phyloP scores from a whole-genome alignment of 53 echinoderm and acorn worm genomes.

The Crossaster papposus region DNA sequence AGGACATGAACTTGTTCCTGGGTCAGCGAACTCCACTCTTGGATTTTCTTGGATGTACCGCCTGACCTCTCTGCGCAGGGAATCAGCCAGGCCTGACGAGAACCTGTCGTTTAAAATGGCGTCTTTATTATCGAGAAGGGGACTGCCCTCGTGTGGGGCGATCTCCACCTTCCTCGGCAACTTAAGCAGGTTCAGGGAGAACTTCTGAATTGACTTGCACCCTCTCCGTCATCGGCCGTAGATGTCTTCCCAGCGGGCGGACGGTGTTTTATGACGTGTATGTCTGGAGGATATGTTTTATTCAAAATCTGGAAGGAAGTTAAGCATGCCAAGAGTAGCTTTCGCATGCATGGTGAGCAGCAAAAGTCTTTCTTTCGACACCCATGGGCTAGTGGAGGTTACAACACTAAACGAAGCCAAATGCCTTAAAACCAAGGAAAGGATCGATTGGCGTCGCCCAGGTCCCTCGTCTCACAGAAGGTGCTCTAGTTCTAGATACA shows the following conservation, averaged over 20 bases:
- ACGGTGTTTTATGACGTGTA: neutral
- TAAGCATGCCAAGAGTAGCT: too few species aligned
- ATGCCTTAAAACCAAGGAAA: too few species aligned
- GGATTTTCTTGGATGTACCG: slow-evolving; percentile 1
- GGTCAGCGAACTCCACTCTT: neutral
- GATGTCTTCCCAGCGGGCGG: slow-evolving; percentile 12
- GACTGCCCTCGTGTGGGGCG: neutral
- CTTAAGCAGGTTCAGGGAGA: slow-evolving; percentile 15
- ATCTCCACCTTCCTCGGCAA: slow-evolving; percentile 27
- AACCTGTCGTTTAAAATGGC: neutral
- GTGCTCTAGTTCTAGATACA: too few species aligned
- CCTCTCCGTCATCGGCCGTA: neutral
- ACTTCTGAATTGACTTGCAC: slow-evolving; percentile 10
- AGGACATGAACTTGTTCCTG: slow-evolving; percentile 14
- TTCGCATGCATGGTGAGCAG: too few species aligned
- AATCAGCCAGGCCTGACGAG: slow-evolving; percentile 1
- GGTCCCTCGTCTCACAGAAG: too few species aligned
- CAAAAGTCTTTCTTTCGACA: too few species aligned
- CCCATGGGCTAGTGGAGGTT: too few species aligned
- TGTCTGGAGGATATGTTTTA: neutral
- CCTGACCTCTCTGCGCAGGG: neutral
- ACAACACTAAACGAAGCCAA: too few species aligned
- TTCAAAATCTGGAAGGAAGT: too few species aligned
- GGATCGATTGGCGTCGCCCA: too few species aligned
- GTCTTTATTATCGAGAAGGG: neutral